phyloP scores from a whole-genome alignment of 2,797 vertebrate genomes.

The Poeciliopsis presidionis region DNA sequence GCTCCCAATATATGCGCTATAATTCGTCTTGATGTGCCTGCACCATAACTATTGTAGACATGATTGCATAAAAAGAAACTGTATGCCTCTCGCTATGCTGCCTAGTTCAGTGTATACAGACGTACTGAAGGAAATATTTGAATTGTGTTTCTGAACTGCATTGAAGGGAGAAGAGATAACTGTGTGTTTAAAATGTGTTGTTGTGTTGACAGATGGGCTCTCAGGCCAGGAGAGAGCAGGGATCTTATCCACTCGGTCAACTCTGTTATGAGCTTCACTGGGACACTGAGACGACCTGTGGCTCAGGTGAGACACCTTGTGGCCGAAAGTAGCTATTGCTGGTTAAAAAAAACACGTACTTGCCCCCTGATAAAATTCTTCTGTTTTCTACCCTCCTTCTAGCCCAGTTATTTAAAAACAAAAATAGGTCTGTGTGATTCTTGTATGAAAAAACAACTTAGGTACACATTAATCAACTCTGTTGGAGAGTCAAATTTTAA shows the following conservation, averaged over 20 bases:
- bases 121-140: slow-evolving; percentile 50
- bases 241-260: slow-evolving; percentile 73
- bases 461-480: neutral
- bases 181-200: slow-evolving; percentile 29
- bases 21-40: slow-evolving; percentile 42
- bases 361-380: neutral
- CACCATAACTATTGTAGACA: slow-evolving; percentile 41
- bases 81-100: slow-evolving; percentile 1
- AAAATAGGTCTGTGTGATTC: neutral
- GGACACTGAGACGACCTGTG: slow-evolving; percentile 82
- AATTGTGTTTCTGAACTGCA: slow-evolving; percentile 52
- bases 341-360: neutral
- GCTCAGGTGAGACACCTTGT: slow-evolving; percentile 81
- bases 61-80: slow-evolving; percentile 42
- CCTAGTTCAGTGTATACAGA: slow-evolving; percentile 19
- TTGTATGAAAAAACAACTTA: neutral
- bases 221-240: slow-evolving; percentile 78
- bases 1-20: slow-evolving; percentile 22
- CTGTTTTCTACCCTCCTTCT: neutral
- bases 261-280: slow-evolving; percentile 86
- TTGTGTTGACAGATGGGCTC: slow-evolving; percentile 77
- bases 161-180: slow-evolving; percentile 30
- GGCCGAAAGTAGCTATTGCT: slow-evolving; percentile 39
- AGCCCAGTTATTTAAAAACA: neutral
- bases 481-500: neutral